Conservation (phyloP, 2,797 vertebrate genomes). For the Sus cebifrons region DNA sequence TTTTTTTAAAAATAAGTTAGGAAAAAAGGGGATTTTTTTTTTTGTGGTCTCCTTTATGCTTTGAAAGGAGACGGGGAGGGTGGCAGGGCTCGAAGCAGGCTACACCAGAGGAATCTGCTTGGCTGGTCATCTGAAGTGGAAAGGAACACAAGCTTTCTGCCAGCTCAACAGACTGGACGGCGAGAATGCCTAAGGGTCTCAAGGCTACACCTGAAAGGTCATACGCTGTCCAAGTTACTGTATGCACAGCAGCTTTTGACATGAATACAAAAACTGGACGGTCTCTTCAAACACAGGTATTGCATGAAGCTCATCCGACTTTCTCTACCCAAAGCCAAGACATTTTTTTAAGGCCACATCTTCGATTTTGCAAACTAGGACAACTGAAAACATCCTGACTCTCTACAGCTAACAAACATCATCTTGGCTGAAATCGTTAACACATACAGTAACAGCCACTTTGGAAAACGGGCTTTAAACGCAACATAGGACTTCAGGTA, state of each 20-base stretch:
- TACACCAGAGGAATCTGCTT: slow-evolving; percentile 16
- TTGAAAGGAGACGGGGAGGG: accelerated
- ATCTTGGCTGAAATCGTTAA: slow-evolving; percentile 2
- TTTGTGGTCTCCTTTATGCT: neutral
- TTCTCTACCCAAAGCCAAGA: neutral
- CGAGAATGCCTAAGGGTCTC: neutral
- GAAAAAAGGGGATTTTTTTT: too few relatives aligned
- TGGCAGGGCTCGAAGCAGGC: neutral
- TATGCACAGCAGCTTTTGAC: neutral
- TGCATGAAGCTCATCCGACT: neutral
- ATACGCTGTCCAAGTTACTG: neutral
- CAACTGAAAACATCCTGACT: slow-evolving; percentile 30
- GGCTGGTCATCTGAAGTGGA: neutral
- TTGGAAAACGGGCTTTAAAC: slow-evolving; percentile 71
- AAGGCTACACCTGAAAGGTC: neutral
- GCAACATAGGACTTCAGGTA: neutral
- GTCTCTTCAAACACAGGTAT: neutral
- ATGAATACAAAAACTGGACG: neutral
- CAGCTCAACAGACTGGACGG: neutral
- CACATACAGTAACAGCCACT: neutral
- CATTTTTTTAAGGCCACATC: slow-evolving; percentile 36
- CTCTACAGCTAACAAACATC: slow-evolving; percentile 40
- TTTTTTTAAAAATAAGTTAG: neutral
- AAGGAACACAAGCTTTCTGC: neutral
- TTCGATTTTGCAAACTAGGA: slow-evolving; percentile 32